Evolutionary conservation across 2,888 invertebrate genomes (phyloP).

Genomic region (Drosophila neonasuta): DNA sequence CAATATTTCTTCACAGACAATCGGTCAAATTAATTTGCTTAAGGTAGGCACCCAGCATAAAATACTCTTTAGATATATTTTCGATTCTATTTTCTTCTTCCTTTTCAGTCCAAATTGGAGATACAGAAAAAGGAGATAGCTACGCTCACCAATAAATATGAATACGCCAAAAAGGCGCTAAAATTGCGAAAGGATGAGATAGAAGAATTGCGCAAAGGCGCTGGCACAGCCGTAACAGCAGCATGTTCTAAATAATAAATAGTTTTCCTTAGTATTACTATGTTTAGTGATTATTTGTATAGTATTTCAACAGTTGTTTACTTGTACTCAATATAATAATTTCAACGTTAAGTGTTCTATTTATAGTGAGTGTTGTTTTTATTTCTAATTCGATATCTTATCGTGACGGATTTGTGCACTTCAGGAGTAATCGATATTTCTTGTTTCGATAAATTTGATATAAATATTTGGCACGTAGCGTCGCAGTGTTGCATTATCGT

Average conservation of each 20-base stretch:
- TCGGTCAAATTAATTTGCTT: slow-evolving; percentile 55
- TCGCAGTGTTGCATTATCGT: slow-evolving; percentile 30
- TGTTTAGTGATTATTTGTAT: slow-evolving; percentile 34
- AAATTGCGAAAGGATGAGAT: slow-evolving; percentile 48
- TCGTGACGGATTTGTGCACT: background rate
- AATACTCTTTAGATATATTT: background rate
- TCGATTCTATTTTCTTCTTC: background rate
- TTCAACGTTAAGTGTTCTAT: slow-evolving; percentile 10
- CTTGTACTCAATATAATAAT: slow-evolving; percentile 7
- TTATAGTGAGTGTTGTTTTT: background rate
- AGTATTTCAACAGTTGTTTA: slow-evolving; percentile 14
- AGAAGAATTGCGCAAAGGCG: slow-evolving; percentile 19
- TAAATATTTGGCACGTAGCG: background rate
- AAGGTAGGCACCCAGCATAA: slow-evolving; percentile 48
- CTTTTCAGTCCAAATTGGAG: slow-evolving; percentile 37
- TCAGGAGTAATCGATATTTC: background rate
- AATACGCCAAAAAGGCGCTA: slow-evolving; percentile 49
- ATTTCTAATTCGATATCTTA: background rate
- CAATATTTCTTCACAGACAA: slow-evolving; percentile 54
- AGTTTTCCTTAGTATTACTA: slow-evolving; percentile 19
- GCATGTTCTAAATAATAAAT: slow-evolving; percentile 35
- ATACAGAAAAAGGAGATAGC: slow-evolving; percentile 35
- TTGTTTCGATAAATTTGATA: slow-evolving; percentile 5
- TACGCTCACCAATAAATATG: slow-evolving; percentile 39
- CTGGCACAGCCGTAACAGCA: slow-evolving; percentile 8